Conservation (phyloP, 2,113 vertebrate species). For the Albula goreensis region DNA sequence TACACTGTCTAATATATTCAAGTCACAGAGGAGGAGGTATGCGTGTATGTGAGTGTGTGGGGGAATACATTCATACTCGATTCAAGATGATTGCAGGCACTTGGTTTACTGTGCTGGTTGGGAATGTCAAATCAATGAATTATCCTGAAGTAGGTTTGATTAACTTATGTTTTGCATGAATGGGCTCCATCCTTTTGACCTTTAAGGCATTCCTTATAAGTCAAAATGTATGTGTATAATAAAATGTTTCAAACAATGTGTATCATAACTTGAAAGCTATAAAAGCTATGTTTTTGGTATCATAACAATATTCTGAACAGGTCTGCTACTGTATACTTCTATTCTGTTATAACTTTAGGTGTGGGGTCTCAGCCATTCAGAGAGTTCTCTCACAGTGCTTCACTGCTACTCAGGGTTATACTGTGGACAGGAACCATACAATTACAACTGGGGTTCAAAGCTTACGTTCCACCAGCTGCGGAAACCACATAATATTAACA, state of each 20-base stretch:
- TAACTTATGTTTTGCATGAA: not conserved
- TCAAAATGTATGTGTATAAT: not conserved
- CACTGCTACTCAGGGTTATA: too few species aligned
- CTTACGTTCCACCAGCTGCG: not conserved
- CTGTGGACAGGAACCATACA: not conserved
- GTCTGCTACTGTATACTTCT: not conserved
- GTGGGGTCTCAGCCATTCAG: too few species aligned
- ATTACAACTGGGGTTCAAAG: too few species aligned
- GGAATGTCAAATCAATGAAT: not conserved
- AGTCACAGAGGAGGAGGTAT: not conserved
- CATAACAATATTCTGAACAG: not conserved
- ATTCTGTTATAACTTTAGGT: not conserved
- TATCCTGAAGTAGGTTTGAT: not conserved
- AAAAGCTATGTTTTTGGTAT: not conserved
- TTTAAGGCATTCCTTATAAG: not conserved
- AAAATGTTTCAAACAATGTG: not conserved
- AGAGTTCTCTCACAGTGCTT: too few species aligned
- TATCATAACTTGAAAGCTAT: too few species aligned
- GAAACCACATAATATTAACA: not conserved
- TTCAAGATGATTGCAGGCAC: not conserved
- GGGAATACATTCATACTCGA: not conserved
- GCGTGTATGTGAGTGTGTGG: not conserved
- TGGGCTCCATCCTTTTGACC: not conserved
- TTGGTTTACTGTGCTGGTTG: not conserved
- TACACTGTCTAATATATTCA: constrained; percentile 5